A percentile compares a stretch with the other conserved stretches of the same genome.
These are phyloP conservation scores for Hydrozoanthus tunicans DNA, from an alignment of 64 coral and sea anemone species.

Conservation along the genomic window DNA sequence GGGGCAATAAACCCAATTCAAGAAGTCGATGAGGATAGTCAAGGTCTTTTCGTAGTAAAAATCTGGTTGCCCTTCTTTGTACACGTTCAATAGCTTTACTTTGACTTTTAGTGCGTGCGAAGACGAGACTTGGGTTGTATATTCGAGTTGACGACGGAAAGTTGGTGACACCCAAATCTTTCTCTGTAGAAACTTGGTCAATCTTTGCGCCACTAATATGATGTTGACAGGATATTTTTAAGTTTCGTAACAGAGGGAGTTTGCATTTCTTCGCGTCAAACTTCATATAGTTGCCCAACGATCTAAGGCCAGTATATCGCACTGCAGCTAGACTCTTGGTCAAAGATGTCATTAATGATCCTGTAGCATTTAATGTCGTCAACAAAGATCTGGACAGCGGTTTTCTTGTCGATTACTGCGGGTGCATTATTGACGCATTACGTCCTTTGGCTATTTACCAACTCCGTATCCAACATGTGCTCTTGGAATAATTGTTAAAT, in stretches of 20 bases:
- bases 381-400: neutral
- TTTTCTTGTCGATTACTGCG: neutral
- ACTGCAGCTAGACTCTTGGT: slow-evolving; percentile 27
- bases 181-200: slow-evolving; percentile 25
- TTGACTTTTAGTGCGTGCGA: too few species aligned
- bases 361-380: neutral
- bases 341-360: neutral
- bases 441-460: too few species aligned
- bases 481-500: too few species aligned
- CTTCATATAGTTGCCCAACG: slow-evolving; percentile 36
- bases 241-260: slow-evolving; percentile 13
- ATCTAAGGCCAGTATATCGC: slow-evolving; percentile 4
- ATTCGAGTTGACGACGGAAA: slow-evolving; percentile 16
- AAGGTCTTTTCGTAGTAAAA: too few species aligned
- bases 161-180: slow-evolving; percentile 9
- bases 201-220: slow-evolving; percentile 13
- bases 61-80: too few species aligned
- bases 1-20: too few species aligned
- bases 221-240: slow-evolving; percentile 6
- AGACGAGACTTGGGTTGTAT: slow-evolving; percentile 24
- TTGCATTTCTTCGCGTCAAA: slow-evolving; percentile 42
- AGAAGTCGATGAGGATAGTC: too few species aligned
- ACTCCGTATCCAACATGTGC: too few species aligned
- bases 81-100: too few species aligned
- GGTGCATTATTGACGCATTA: neutral